These are phyloP conservation scores for Andrena praecox DNA, from an alignment of 2,888 invertebrate species.

Conservation along the genomic window DNA sequence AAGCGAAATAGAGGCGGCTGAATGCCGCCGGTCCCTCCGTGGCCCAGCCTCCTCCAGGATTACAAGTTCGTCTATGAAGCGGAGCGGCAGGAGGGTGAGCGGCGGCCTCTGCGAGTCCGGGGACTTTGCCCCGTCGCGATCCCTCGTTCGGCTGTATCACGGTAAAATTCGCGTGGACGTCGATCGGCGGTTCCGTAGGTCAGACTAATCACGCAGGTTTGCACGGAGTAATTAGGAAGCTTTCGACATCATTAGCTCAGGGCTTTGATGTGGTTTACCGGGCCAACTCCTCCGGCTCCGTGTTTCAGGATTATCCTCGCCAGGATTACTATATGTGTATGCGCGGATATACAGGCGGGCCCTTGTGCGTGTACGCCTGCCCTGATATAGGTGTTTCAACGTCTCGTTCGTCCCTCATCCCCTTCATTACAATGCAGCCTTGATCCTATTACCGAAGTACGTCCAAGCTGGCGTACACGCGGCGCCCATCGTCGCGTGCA, in stretches of 20 bases:
- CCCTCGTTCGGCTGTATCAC: constrained; percentile 40
- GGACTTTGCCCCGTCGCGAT: constrained; percentile 23
- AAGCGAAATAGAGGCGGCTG: constrained; percentile 9
- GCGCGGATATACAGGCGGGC: constrained; percentile 55
- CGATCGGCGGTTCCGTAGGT: constrained; percentile 56
- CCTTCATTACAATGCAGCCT: constrained; percentile 75
- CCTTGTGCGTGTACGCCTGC: constrained; percentile 16
- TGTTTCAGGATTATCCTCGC: constrained; percentile 72
- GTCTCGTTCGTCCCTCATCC: constrained; percentile 37
- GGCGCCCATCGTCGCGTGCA: constrained; percentile 53
- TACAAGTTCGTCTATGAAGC: constrained; percentile 4
- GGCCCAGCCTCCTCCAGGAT: constrained; percentile 20
- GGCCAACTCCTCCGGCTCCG: constrained; percentile 66
- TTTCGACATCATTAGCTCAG: constrained; percentile 79
- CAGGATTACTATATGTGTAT: constrained; percentile 71
- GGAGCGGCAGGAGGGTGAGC: not conserved
- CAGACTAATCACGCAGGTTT: constrained; percentile 74
- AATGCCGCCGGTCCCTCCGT: constrained; percentile 16
- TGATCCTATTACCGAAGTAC: constrained; percentile 74
- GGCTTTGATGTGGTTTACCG: constrained; percentile 79
- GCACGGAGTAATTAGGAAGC: constrained; percentile 79
- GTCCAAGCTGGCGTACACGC: constrained; percentile 57
- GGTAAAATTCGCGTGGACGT: constrained; percentile 61
- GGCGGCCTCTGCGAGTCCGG: constrained; percentile 10
- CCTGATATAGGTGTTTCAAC: constrained; percentile 49